These are phyloP conservation scores for Ptychochromis oligacanthus DNA, from an alignment of 2,113 vertebrate genomes.

Conservation along the genomic window DNA sequence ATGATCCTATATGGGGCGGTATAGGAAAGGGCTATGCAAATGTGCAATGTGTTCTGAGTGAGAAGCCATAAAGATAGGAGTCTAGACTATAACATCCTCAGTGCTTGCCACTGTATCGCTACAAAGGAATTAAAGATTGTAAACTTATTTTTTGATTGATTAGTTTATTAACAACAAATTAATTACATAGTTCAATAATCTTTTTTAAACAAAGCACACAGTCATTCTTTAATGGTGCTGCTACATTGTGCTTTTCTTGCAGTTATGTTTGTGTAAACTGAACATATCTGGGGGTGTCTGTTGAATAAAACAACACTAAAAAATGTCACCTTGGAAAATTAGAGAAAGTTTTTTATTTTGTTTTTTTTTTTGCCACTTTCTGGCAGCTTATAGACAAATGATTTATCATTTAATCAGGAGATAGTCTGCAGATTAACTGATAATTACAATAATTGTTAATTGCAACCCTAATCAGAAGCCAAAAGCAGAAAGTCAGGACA, in stretches of 20 bases:
- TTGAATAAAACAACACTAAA: background rate
- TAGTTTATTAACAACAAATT: background rate
- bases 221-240: background rate
- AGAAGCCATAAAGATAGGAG: background rate
- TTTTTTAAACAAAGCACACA: background rate
- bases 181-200: background rate
- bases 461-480: background rate
- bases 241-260: background rate
- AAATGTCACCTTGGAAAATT: background rate
- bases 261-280: background rate
- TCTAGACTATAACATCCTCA: background rate
- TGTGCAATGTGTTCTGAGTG: slow-evolving; percentile 36
- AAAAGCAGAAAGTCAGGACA: background rate
- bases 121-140: too few relatives aligned
- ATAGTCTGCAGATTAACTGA: background rate
- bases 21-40: slow-evolving; percentile 49
- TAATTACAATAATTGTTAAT: background rate
- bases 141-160: background rate
- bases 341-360: background rate
- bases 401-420: background rate
- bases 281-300: background rate
- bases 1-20: slow-evolving; percentile 38
- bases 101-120: background rate
- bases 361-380: background rate
- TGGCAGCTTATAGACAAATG: background rate